Evolutionary conservation across 2,113 vertebrate genomes (phyloP), one percentile per base, ranked within the genome.

Genomic region (Anguilla japonica): DNA sequence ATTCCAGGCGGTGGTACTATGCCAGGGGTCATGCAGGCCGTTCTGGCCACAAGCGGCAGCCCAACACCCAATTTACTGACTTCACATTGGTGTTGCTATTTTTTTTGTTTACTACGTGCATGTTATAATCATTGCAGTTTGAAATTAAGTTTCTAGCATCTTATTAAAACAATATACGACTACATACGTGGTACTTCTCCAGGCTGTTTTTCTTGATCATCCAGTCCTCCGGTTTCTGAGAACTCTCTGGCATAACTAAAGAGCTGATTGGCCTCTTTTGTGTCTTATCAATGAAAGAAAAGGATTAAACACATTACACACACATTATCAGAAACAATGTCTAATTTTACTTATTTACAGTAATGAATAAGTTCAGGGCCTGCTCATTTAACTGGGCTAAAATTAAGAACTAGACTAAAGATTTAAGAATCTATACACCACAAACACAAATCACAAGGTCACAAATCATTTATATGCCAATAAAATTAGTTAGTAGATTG

Each of bases 201-300:
- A 40, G 93, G 87, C 39, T 93, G 91, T 86, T 93, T 94, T 71
- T 96, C 95, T 83, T 96, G 95, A 82, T 96, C 94, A 82, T 94
- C 93, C 91, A 97, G 83, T 87, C 85, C 87, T 84, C 95, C 96
- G 84, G 91, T 94, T 90, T 96, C 95, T 41, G 94, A 94, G 82
- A 90, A 93, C 84, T 98, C 95, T 90, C 95, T 98, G 83, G 96
- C 94, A 87, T 96, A 98, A 91, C 91, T 97, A 93, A 96, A 94
- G 87, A 99, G 95, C 91, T 94, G 90, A 29, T 95, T 96, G 91
- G 97, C 98, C 94, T 99, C 98, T 90, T 95, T 96, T 80, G 95
- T 98, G 91, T 99, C 98, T 99, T 50, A 79, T 8, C 22, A 67
- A 81, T 18, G 46, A 53, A 87, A n/a, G 89, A 57, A 56, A 50